A percentile compares a stretch with the other conserved stretches of the same genome.
phyloP scores from a whole-genome alignment of 2,888 invertebrate genomes.

The Camponotus fellah region DNA sequence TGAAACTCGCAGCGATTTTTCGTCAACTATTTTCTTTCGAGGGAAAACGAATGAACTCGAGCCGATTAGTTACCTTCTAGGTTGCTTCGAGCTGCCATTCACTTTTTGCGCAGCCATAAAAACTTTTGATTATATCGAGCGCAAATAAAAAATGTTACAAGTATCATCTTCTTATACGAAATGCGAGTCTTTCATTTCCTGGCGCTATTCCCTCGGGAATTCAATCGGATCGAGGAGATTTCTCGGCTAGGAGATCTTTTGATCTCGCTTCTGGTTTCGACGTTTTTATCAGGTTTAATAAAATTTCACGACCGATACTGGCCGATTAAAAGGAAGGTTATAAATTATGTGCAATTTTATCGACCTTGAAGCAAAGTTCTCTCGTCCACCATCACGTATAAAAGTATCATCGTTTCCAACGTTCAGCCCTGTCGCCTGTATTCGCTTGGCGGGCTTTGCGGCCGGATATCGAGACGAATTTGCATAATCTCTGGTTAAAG shows the following conservation, averaged over 20 bases:
- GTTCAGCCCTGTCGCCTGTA: constrained; percentile 22
- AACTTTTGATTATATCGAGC: constrained; percentile 32
- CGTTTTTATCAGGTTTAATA: neutral
- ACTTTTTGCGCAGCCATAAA: constrained; percentile 3
- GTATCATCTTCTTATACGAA: constrained; percentile 38
- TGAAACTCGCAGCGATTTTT: constrained; percentile 3
- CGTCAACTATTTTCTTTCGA: neutral
- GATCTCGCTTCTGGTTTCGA: neutral
- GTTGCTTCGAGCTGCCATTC: neutral
- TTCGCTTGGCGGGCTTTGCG: constrained; percentile 41
- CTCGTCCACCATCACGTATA: constrained; percentile 24
- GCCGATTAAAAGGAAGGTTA: constrained; percentile 15
- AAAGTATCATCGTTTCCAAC: constrained; percentile 57
- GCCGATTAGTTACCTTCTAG: constrained; percentile 6
- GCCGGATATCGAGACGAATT: constrained; percentile 68
- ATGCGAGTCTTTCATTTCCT: neutral
- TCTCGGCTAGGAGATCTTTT: neutral
- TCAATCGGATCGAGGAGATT: constrained; percentile 40
- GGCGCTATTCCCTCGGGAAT: constrained; percentile 18
- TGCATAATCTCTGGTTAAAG: constrained; percentile 73
- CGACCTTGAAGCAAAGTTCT: constrained; percentile 24
- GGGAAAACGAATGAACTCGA: neutral
- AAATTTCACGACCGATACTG: constrained; percentile 54
- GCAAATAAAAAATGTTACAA: constrained; percentile 26
- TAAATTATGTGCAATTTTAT: constrained; percentile 58